Percentiles rank a stretch among this genome's conserved stretches.
These are phyloP conservation scores for Morinoia aosen DNA, from an alignment of 2,888 invertebrate species.

Conservation along the genomic window DNA sequence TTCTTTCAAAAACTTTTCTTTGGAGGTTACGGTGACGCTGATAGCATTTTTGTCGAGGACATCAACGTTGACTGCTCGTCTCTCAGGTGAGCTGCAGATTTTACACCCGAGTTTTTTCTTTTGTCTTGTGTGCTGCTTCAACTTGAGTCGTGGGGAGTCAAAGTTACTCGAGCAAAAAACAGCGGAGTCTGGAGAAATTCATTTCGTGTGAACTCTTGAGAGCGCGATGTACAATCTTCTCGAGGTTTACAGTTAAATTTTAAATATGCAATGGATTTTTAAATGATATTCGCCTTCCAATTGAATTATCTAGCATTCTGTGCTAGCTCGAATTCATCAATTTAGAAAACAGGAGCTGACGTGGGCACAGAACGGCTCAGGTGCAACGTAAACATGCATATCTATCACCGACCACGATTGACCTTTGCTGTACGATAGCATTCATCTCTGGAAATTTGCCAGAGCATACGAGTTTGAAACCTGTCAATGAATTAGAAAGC, in stretches of 20 bases:
- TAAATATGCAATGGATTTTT: background rate
- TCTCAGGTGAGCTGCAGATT: background rate
- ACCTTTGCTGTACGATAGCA: no score
- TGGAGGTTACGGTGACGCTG: background rate
- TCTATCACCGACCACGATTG: no score
- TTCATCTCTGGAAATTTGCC: no score
- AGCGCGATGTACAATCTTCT: background rate
- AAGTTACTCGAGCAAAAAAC: background rate
- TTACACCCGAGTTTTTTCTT: background rate
- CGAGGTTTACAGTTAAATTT: background rate
- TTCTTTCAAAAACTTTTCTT: background rate
- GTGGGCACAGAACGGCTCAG: background rate
- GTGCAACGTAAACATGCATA: no score
- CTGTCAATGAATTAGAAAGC: no score
- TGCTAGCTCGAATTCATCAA: background rate
- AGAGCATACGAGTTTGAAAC: no score
- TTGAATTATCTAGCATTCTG: background rate
- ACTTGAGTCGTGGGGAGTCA: background rate
- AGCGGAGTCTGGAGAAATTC: background rate
- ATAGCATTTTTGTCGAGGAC: background rate
- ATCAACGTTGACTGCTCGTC: background rate
- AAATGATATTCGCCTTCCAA: background rate
- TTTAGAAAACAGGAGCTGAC: background rate
- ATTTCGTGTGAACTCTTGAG: background rate
- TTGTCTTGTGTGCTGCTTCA: background rate